These are phyloP conservation scores for Pogona vitticeps DNA, from an alignment of 2,113 vertebrate genomes.

Conservation along the genomic window DNA sequence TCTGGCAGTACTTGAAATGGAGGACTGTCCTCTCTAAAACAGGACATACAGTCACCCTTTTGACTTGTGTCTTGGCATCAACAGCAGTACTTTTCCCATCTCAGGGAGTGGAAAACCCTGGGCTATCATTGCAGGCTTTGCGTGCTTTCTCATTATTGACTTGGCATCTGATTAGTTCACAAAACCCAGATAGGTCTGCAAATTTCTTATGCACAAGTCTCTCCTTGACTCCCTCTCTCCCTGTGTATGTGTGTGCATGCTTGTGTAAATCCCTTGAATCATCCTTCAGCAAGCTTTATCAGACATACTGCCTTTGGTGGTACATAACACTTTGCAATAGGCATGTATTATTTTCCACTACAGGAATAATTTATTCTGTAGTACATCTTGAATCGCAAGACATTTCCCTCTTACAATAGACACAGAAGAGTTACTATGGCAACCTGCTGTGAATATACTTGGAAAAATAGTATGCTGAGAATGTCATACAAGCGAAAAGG, in stretches of 20 bases:
- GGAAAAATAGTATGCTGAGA: slow-evolving; percentile 17
- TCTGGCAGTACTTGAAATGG: too few relatives aligned
- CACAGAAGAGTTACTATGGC: slow-evolving; percentile 44
- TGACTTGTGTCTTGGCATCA: too few relatives aligned
- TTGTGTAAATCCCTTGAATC: neutral
- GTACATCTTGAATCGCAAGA: slow-evolving; percentile 32
- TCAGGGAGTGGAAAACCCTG: too few relatives aligned
- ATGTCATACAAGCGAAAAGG: slow-evolving; percentile 33
- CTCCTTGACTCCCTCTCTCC: neutral
- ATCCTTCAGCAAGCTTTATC: neutral
- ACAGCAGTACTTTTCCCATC: too few relatives aligned
- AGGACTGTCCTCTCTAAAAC: too few relatives aligned
- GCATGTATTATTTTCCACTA: neutral
- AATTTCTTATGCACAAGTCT: neutral
- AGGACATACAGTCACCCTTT: too few relatives aligned
- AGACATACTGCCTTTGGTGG: neutral
- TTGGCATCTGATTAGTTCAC: too few relatives aligned
- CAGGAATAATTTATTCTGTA: slow-evolving; percentile 11
- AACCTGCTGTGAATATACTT: slow-evolving; percentile 20
- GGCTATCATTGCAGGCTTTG: too few relatives aligned
- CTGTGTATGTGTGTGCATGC: neutral
- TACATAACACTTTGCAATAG: neutral
- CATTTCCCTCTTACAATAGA: slow-evolving; percentile 15
- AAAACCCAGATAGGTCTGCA: too few relatives aligned
- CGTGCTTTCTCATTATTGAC: too few relatives aligned